These are phyloP conservation scores for Trichopria drosophilae DNA, from an alignment of 2,888 invertebrate species.

Conservation along the genomic window DNA sequence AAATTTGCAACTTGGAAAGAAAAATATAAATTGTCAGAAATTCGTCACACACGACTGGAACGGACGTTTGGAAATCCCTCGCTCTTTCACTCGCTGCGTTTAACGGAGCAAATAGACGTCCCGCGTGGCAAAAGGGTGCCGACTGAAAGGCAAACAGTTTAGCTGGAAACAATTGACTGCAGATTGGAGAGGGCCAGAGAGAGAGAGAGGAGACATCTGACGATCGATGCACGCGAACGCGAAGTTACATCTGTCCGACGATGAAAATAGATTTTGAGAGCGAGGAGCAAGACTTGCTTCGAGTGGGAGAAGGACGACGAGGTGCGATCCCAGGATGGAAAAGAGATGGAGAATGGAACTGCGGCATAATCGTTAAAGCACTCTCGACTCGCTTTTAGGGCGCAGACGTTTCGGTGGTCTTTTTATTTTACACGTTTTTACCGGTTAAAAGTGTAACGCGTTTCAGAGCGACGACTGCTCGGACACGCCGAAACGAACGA, in stretches of 20 bases:
- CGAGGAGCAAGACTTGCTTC: slow-evolving; percentile 19
- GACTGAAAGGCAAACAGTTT: slow-evolving; percentile 59
- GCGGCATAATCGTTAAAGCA: slow-evolving; percentile 41
- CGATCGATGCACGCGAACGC: slow-evolving; percentile 53
- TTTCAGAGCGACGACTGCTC: slow-evolving; percentile 20
- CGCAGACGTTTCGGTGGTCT: not conserved
- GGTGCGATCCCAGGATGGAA: too few relatives aligned
- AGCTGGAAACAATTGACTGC: slow-evolving; percentile 60
- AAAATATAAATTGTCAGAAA: not conserved
- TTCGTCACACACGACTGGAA: not conserved
- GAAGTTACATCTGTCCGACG: slow-evolving; percentile 56
- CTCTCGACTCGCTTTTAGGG: too few relatives aligned
- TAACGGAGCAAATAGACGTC: slow-evolving; percentile 54
- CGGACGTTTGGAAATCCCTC: slow-evolving; percentile 42
- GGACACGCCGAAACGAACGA: too few relatives aligned
- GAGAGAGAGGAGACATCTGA: slow-evolving; percentile 44
- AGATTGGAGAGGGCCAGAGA: slow-evolving; percentile 56
- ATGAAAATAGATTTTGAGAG: slow-evolving; percentile 53
- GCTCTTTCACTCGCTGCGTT: slow-evolving; percentile 45
- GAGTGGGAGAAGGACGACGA: too few relatives aligned
- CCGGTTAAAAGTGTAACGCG: not conserved
- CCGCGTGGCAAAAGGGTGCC: slow-evolving; percentile 53
- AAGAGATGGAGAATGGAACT: not conserved
- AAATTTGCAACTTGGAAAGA: too few relatives aligned
- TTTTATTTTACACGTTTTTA: slow-evolving; percentile 5